phyloP scores from a whole-genome alignment of 2,113 vertebrate species.

The Mastomys coucha region DNA sequence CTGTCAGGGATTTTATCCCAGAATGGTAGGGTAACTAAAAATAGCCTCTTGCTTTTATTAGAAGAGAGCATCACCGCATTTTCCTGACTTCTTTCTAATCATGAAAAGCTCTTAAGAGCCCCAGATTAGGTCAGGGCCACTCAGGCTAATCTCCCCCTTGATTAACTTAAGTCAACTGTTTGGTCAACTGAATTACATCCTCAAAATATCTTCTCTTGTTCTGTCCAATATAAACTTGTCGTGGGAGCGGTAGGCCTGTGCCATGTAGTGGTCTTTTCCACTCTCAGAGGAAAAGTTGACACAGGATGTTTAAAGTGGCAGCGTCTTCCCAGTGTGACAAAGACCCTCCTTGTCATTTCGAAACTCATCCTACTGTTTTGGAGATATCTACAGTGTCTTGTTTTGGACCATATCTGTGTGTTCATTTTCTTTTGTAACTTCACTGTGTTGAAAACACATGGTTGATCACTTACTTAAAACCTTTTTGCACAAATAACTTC shows the following conservation, averaged over 20 bases:
- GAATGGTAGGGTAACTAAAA: not conserved
- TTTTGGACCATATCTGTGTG: not conserved
- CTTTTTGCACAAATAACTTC: not conserved
- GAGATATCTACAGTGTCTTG: not conserved
- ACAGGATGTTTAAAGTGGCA: not conserved
- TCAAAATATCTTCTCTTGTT: conserved; percentile 12
- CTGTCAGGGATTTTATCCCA: not conserved
- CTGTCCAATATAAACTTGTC: not conserved
- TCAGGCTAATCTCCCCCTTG: not conserved
- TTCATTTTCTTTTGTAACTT: conserved; percentile 33
- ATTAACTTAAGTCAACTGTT: conserved; percentile 46
- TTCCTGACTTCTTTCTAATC: conserved; percentile 6
- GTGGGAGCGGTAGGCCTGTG: not conserved
- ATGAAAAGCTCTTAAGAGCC: conserved; percentile 6
- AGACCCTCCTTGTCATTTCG: not conserved
- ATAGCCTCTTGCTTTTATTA: conserved; percentile 32
- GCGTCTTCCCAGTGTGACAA: not conserved
- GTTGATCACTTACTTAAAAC: not conserved
- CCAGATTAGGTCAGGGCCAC: not conserved
- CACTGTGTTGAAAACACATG: conserved; percentile 7
- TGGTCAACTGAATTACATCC: conserved; percentile 9
- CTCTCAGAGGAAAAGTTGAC: not conserved
- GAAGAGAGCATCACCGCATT: not conserved
- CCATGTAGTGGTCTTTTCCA: not conserved
- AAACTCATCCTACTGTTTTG: not conserved